These are phyloP conservation scores for Actinostola sp. DNA, from an alignment of 92 coral and sea anemone genomes.

Conservation along the genomic window DNA sequence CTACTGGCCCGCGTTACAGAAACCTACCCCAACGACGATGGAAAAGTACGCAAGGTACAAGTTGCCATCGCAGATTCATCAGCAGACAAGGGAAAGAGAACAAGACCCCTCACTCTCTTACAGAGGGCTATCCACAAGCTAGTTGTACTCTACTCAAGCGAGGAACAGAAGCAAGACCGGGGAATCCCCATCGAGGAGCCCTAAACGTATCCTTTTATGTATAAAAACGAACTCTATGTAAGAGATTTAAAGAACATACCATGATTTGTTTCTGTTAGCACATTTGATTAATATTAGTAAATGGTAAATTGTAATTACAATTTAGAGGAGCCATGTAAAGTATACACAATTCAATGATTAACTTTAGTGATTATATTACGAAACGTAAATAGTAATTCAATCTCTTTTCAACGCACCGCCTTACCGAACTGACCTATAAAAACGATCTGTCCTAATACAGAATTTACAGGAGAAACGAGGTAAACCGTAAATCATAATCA, in stretches of 20 bases:
- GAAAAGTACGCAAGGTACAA: slow-evolving; percentile 41
- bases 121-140: slow-evolving; percentile 35
- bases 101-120: slow-evolving; percentile 2
- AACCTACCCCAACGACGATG: slow-evolving; percentile 20
- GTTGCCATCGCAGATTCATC: slow-evolving; percentile 36
- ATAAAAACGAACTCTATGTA: neutral
- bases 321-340: slow-evolving; percentile 6
- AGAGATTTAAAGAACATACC: neutral
- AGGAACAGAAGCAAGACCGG: slow-evolving; percentile 4
- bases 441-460: too few relatives aligned
- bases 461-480: too few relatives aligned
- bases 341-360: too few relatives aligned
- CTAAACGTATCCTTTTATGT: neutral
- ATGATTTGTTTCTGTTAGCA: neutral
- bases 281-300: neutral
- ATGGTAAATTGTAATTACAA: neutral
- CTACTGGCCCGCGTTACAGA: slow-evolving; percentile 39
- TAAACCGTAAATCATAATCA: too few relatives aligned
- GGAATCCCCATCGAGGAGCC: slow-evolving; percentile 13
- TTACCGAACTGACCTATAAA: too few relatives aligned
- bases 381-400: too few relatives aligned
- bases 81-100: slow-evolving; percentile 32
- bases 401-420: too few relatives aligned
- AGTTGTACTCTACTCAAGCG: slow-evolving; percentile 14
- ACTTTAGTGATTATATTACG: too few relatives aligned